A percentile compares a stretch with the other conserved stretches of the same genome.
phyloP scores from a whole-genome alignment of 2,113 vertebrate genomes.

The Labeo rohita region DNA sequence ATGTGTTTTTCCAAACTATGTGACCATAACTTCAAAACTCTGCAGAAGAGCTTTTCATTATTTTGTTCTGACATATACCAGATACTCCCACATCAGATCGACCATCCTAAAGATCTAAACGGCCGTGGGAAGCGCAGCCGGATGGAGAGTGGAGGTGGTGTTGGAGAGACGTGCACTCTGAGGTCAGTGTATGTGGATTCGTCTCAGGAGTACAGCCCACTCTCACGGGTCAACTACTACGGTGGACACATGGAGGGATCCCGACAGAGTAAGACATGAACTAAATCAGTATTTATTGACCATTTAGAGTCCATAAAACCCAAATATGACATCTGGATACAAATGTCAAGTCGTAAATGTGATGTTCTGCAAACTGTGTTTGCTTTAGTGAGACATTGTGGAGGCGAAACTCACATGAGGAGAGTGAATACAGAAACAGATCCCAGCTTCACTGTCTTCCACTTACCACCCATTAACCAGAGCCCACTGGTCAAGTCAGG shows the following conservation, averaged over 20 bases:
- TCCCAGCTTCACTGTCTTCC: slow-evolving; percentile 20
- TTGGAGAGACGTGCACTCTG: slow-evolving; percentile 32
- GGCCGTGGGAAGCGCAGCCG: slow-evolving; percentile 49
- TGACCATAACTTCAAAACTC: slow-evolving; percentile 43
- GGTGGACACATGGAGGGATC: slow-evolving; percentile 56
- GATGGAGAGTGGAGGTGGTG: slow-evolving; percentile 39
- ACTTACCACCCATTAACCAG: slow-evolving; percentile 52
- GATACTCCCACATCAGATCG: slow-evolving; percentile 47
- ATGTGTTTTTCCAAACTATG: not conserved
- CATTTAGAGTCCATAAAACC: not conserved
- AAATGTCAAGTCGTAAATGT: not conserved
- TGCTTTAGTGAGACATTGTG: slow-evolving; percentile 38
- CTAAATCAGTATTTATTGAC: not conserved
- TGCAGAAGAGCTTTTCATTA: slow-evolving; percentile 55
- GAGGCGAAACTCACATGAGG: slow-evolving; percentile 14
- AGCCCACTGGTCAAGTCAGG: slow-evolving; percentile 11
- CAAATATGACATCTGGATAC: not conserved
- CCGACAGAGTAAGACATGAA: slow-evolving; percentile 27
- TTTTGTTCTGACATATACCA: slow-evolving; percentile 48
- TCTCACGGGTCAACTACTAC: slow-evolving; percentile 58
- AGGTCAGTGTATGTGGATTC: slow-evolving; percentile 52
- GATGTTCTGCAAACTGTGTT: not conserved
- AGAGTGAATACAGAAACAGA: slow-evolving; percentile 24
- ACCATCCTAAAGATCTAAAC: slow-evolving; percentile 45
- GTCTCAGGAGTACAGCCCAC: slow-evolving; percentile 53